Evolutionary conservation across 37 sponge, comb jelly and placozoan genomes (phyloP), one percentile per base, ranked within the genome.

Genomic region (Sycon ciliatum): DNA sequence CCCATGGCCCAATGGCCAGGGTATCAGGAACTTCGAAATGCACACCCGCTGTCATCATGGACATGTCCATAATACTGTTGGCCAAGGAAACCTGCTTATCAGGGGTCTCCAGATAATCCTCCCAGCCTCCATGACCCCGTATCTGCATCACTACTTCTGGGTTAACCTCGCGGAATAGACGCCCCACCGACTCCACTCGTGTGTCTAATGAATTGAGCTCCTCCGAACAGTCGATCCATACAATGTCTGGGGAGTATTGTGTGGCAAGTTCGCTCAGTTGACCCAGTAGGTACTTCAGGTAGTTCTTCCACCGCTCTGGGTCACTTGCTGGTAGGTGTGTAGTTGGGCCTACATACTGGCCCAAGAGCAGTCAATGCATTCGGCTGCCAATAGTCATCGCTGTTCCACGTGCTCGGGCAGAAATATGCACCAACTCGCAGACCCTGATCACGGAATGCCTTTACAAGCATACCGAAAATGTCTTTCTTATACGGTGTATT

Each of bases 401-500:
- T 46, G 18, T 46, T 46, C 53, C 53, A 46, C 53, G 53, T 46
- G 53, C 53, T 46, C 53, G 53, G 53, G 53, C 53, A 46, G 18
- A 46, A 46, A 18, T 46, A 46, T 20, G 53, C 53, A 20, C 53
- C 53, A 18, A 46, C 53, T 46, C 18, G 13, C 53, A 46, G 18
- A 20, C 53, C 53, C 18, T 46, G 16, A 46, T 13, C 53, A 20
- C 53, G 13, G 53, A 46, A 46, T 20, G 53, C 53, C 53, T 46
- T 18, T 20, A 18, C 53, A 20, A 46, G 53, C 53, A 46, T 46
- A 20, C 53, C 53, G 18, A 46, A 46, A 18, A 46, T 46, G 18
- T 46, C 53, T 18, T 46, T 46, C 53, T 46, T 46, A 46, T 46
- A 46, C 53, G 53, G 53, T 46, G 53, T 46, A 46, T 46, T 46